A percentile compares a stretch with the other conserved stretches of the same genome.
phyloP scores from a whole-genome alignment of 2,797 vertebrate species.

The Trachops cirrhosus region DNA sequence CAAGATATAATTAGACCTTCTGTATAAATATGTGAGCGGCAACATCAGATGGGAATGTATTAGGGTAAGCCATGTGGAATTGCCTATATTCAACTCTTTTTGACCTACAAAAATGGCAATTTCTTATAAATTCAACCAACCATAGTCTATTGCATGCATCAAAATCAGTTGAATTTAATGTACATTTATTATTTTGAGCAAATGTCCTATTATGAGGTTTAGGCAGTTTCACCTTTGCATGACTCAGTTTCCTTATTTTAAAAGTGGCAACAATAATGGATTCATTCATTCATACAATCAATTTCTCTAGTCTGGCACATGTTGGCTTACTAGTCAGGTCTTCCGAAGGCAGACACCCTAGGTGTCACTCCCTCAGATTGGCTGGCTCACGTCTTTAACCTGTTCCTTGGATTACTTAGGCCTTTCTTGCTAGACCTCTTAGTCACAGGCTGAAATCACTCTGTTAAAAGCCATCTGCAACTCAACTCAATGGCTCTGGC shows the following conservation, averaged over 20 bases:
- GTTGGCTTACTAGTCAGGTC: neutral
- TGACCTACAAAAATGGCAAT: neutral
- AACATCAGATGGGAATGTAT: neutral
- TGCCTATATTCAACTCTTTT: neutral
- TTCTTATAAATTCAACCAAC: neutral
- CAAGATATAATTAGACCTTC: neutral
- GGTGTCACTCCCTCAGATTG: neutral
- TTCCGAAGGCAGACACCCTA: neutral
- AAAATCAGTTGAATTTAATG: constrained; percentile 7
- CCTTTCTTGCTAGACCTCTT: neutral
- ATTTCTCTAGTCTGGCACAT: neutral
- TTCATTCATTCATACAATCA: neutral
- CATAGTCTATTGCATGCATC: neutral
- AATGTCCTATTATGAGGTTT: neutral
- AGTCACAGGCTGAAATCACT: neutral
- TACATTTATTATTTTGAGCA: neutral
- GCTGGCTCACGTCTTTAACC: neutral
- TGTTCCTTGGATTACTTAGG: neutral
- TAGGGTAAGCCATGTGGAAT: neutral
- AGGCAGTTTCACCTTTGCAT: neutral
- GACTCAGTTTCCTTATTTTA: neutral
- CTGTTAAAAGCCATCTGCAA: neutral
- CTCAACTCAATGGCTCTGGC: neutral
- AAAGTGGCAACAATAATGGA: neutral
- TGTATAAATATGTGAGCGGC: neutral